Base-by-base conservation (phyloP, 2,797 vertebrate genomes). In the Meriones psammophilus region DNA sequence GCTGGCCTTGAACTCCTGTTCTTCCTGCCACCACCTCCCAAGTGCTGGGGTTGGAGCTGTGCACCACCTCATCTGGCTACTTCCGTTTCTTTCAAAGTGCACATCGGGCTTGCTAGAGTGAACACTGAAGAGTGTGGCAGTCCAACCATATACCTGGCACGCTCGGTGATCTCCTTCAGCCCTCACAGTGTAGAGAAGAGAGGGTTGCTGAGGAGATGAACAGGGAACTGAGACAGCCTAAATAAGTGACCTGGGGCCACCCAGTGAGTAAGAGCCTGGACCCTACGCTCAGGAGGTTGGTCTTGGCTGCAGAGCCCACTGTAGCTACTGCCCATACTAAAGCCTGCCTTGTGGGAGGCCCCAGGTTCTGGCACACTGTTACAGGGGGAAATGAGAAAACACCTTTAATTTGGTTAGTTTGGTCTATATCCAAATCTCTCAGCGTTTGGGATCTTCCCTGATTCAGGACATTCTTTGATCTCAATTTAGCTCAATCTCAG, bases 371-470 rank as follows among this genome's bases (percentile, higher is more conserved):
- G 28, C 28, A 20, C 15, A 24, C 42, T 64, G 56, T 80, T 89
- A 8, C 22, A 66, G 62, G 13, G 56, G 74, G 42, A 62, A 42
- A 92, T 9, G 28, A 68, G 9, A 18, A 36, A 22, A 54, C 78
- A 4, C 78, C 8, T 88, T 93, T 39, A 64, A 80, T 94, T 79
- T 78, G 13, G 17, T 88, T 78, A 78, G 46, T 96, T 73, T 50
- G 56, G 79, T 36, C 24, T 64, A 7, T 77, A 4, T 86, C 89
- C 90, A 68, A 86, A 73, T 93, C 26, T 90, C 85, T 76, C 73
- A 83, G 30, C 56, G 30, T 36, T 1, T 83, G 33, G 46, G 50
- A 33, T 74, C 39, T 74, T 76, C 36, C n/a, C 22, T 78, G 93
- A 4, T 78, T 90, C 46, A 60, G 60, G 69, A 64, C 64, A 69